Conservation (phyloP, 2,888 invertebrate genomes). For the Nephrotoma appendiculata region DNA sequence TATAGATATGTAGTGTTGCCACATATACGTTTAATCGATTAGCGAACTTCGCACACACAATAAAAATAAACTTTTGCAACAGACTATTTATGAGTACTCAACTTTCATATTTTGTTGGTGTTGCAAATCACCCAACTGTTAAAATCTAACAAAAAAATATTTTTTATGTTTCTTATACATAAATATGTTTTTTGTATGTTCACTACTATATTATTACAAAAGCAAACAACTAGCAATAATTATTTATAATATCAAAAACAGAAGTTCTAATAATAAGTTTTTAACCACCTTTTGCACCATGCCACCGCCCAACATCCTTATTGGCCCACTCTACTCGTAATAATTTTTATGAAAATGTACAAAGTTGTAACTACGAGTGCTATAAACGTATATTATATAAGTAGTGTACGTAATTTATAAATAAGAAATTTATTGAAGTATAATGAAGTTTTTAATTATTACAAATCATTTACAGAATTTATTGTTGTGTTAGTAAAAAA, state of each 20-base stretch:
- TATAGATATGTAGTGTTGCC: no score
- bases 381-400: neutral
- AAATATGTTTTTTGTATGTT: neutral
- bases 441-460: neutral
- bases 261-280: neutral
- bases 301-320: neutral
- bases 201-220: neutral
- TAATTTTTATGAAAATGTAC: neutral
- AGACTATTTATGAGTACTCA: neutral
- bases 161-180: neutral
- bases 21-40: no score
- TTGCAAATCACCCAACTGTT: neutral
- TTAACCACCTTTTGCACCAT: neutral
- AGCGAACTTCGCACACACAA: no score
- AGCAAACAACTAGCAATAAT: neutral
- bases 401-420: neutral
- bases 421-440: neutral
- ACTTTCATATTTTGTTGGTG: neutral
- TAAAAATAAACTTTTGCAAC: neutral
- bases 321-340: neutral
- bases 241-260: neutral
- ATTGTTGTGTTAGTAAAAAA: neutral
- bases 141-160: neutral
- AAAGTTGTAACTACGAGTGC: neutral
- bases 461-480: neutral